Evolutionary conservation across 2,797 vertebrate genomes (phyloP), one percentile per base, ranked within the genome.

Genomic region (Enteromius unitaeniatus): DNA sequence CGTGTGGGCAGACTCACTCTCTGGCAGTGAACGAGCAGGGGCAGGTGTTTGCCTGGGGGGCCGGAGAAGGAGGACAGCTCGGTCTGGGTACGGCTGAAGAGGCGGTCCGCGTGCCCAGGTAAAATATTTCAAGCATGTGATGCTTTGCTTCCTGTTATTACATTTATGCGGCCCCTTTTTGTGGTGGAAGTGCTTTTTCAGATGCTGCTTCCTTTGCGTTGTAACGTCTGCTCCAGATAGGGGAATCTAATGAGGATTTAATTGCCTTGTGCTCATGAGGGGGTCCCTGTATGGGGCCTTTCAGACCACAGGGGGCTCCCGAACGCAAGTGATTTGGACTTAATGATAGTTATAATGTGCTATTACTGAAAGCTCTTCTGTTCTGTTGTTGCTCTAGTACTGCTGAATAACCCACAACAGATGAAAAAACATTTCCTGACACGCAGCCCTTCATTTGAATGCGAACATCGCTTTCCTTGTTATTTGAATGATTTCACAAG

Each of bases 31-130:
- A 95, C 0, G 96, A 97, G 88, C 95, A 95, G 88, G 98, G 98
- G 60, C 98, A 98, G 84, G 95, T 99, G 84, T 99, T 97, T 88
- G 94, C 97, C 34, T 99, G 98, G 98, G 98, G 98, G 0, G 95
- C 97, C 0, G 96, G 96, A 34, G 96, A 95, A 0, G 95, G 95
- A 3, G 98, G 98, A 0, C 98, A 99, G 78, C 94, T 99, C 3
- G 98, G 98, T 31, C 94, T 98, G 67, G 96, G 96, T 82, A 95
- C 93, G 0, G 84, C 91, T 49, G 97, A 99, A 86, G 93, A 93
- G 0, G 93, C 91, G 0, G 96, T 99, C 88, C 90, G 93, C 2
- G 95, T 99, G 74, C 98, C 98, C 83, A 97, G 98, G 98, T 99
- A 92, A 91, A 82, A 68, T 14, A 2, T 17, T 45, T 58, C 1